Evolutionary conservation across 1,140 invertebrate species (phyloP), one percentile per base, ranked within the genome.

Genomic region (Cataglyphis hispanica): DNA sequence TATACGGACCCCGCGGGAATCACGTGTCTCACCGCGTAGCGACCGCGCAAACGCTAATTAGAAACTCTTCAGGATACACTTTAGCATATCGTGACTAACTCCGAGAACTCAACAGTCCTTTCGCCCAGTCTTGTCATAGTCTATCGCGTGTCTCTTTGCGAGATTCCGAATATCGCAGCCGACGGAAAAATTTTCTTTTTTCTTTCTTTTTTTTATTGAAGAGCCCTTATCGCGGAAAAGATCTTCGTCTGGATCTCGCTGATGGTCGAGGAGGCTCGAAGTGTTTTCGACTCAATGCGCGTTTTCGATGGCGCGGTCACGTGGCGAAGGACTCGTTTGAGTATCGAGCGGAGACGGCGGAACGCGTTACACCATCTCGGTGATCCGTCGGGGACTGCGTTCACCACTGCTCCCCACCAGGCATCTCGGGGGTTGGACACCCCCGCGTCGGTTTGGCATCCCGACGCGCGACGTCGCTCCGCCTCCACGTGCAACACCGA

Each of bases 401-500:
- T 91, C 70, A n/a, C 85, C 74, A 86, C 78, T 81, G 58, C 80
- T 91, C 93, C 92, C 92, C 93, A 93, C 93, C 88, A 88, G 66
- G 72, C 37, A 67, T 78, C 87, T 89, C 69, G 78, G 90, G 87
- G 92, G 92, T 87, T 90, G 91, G 92, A 92, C 92, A 92, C 85
- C 63, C 58, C 83, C 64, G 84, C 86, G 90, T 88, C 86, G 91
- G 86, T 80, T 43, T 64, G 84, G 70, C 53, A 72, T 37, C 89
- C 75, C 91, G 93, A 92, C 91, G 93, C 93, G 93, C 93, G 90
- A 91, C 93, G 88, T 92, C 89, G 94, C 93, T 93, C 94, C 94
- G 94, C 94, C 94, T 94, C 86, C 90, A 88, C 77, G 87, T 86
- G 88, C 61, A 89, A 89, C 87, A 53, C 88, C 84, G 64, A 83